phyloP scores from a whole-genome alignment of 2,113 vertebrate genomes.

The Colinus virginianus region DNA sequence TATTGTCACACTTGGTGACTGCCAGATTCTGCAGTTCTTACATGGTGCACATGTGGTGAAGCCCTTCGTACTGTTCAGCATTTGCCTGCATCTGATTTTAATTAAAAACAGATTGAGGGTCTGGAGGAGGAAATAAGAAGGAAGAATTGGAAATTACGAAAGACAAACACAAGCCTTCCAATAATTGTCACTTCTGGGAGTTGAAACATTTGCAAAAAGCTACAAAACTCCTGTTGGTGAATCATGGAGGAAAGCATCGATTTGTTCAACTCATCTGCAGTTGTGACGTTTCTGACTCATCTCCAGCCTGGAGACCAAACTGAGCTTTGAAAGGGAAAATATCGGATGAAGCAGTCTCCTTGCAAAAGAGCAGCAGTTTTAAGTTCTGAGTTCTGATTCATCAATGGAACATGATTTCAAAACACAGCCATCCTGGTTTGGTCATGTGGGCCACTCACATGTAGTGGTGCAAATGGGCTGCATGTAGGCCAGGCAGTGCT shows the following conservation, averaged over 20 bases:
- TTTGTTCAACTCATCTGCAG: background rate
- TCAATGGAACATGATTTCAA: background rate
- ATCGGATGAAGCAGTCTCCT: background rate
- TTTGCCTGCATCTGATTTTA: conserved; percentile 64
- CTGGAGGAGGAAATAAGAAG: background rate
- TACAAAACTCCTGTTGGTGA: conserved; percentile 16
- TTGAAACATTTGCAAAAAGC: conserved; percentile 9
- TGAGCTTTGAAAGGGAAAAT: background rate
- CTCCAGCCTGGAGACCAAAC: background rate
- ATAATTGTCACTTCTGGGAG: background rate
- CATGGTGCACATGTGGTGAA: conserved; percentile 48
- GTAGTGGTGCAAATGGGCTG: background rate
- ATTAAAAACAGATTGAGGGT: conserved; percentile 69
- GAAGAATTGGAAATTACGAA: conserved; percentile 26
- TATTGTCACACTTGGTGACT: conserved; percentile 33
- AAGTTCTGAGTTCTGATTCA: background rate
- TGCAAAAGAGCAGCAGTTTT: background rate
- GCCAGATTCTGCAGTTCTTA: conserved; percentile 66
- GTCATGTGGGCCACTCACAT: background rate
- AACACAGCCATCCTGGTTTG: background rate
- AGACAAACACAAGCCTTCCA: conserved; percentile 47
- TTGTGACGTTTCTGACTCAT: conserved; percentile 24
- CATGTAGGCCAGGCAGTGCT: background rate
- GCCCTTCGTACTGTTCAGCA: conserved; percentile 41
- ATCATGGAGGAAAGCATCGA: background rate